These are phyloP conservation scores for Elaphurus davidianus DNA, from an alignment of 2,113 vertebrate species.

Conservation along the genomic window DNA sequence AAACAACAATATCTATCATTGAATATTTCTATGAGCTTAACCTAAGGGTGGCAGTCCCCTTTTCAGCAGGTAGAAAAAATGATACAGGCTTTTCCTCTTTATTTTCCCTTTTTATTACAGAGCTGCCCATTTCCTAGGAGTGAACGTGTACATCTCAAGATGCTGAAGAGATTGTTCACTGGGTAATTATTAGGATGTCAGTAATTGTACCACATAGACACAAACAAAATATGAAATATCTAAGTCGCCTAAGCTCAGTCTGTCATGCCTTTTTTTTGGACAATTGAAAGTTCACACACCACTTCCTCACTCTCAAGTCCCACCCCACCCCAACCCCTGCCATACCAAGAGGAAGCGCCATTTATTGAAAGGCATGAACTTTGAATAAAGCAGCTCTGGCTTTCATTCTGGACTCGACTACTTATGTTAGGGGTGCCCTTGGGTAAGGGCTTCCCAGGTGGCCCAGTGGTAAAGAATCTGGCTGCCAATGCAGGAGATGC, in stretches of 20 bases:
- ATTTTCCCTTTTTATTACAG: background rate
- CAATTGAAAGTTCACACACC: background rate
- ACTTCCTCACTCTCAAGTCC: background rate
- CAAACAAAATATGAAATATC: background rate
- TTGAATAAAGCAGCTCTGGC: background rate
- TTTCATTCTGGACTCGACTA: background rate
- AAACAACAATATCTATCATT: background rate
- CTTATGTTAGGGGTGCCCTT: background rate
- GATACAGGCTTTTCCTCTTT: background rate
- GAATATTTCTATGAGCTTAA: background rate
- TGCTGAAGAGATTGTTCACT: background rate
- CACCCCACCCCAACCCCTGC: background rate
- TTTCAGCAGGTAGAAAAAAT: background rate
- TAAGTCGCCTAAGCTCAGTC: background rate
- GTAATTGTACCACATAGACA: background rate
- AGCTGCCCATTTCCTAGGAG: background rate
- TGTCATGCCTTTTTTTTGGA: rapidly evolving
- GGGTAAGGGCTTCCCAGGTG: background rate
- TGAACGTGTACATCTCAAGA: too few species aligned
- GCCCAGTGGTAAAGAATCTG: background rate
- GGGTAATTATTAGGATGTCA: background rate
- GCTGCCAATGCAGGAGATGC: background rate
- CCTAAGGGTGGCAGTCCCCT: background rate
- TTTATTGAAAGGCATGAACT: background rate
- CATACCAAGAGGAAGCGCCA: too few species aligned